Percentiles rank a stretch among this genome's conserved stretches.
These are phyloP conservation scores for Siniperca scherzeri DNA, from an alignment of 2,797 vertebrate genomes.

Conservation along the genomic window DNA sequence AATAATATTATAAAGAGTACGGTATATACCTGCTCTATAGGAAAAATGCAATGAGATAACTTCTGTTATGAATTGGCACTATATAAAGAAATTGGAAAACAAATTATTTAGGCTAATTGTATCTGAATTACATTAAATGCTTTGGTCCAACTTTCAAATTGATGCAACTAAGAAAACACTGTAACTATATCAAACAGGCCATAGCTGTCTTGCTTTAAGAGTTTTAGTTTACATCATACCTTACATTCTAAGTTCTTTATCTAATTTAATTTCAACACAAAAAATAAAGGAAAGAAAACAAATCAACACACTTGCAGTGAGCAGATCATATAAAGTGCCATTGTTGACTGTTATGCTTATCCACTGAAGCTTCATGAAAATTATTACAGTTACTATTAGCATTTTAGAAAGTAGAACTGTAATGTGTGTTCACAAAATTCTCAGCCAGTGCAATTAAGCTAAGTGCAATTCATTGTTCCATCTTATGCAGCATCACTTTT, in stretches of 20 bases:
- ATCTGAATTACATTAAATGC: background rate
- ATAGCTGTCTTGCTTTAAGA: background rate
- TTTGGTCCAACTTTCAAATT: constrained; percentile 5
- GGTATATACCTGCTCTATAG: no score
- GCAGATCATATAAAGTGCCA: no score
- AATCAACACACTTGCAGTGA: background rate
- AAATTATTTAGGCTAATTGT: background rate
- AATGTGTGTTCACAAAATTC: background rate
- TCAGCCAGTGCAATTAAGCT: background rate
- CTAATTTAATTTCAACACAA: background rate
- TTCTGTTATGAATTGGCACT: no score
- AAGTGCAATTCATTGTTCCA: background rate
- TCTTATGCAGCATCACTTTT: constrained; percentile 1
- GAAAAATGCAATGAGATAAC: no score
- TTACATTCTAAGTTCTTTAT: background rate
- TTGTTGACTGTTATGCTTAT: background rate
- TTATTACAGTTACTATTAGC: background rate
- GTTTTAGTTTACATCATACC: background rate
- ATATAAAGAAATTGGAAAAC: no score
- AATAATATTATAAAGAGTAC: no score
- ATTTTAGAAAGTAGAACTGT: background rate
- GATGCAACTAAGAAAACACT: background rate
- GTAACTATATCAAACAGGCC: background rate
- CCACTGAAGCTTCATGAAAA: background rate
- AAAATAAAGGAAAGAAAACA: background rate